Evolutionary conservation across 2,888 invertebrate species (phyloP).

Genomic region (Eucera pruinosa): DNA sequence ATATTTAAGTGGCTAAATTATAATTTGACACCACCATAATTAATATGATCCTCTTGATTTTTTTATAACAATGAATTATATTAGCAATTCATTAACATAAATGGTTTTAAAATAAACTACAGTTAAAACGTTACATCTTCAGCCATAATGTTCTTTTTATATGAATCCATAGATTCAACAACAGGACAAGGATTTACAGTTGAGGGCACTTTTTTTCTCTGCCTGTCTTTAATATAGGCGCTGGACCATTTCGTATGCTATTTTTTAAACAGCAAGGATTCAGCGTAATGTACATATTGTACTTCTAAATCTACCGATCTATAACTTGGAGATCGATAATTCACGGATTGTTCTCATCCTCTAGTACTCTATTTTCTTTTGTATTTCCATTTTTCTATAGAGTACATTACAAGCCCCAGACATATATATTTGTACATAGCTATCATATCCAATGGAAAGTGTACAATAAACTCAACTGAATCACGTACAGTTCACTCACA

Average conservation of each 20-base stretch:
- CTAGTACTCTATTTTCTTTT: constrained; percentile 57
- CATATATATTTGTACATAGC: constrained; percentile 82
- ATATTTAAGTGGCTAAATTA: constrained; percentile 73
- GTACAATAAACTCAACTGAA: constrained; percentile 79
- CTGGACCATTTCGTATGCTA: constrained; percentile 70
- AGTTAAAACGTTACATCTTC: constrained; percentile 62
- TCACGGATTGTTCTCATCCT: constrained; percentile 62
- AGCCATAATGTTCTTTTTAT: constrained; percentile 47
- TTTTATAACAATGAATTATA: constrained; percentile 53
- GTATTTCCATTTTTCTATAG: constrained; percentile 72
- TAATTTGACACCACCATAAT: constrained; percentile 68
- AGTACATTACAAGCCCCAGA: constrained; percentile 78
- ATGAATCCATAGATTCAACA: constrained; percentile 63
- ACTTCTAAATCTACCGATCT: constrained; percentile 70
- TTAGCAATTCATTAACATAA: constrained; percentile 47
- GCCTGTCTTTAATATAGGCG: constrained; percentile 72
- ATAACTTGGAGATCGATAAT: constrained; percentile 64
- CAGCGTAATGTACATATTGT: constrained; percentile 74
- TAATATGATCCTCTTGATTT: constrained; percentile 64
- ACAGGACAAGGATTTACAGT: constrained; percentile 69
- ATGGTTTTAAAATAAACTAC: constrained; percentile 66
- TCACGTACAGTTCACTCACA: constrained; percentile 81
- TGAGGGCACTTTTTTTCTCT: constrained; percentile 73
- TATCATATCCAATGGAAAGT: constrained; percentile 81
- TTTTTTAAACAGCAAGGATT: constrained; percentile 69